These are phyloP conservation scores for Aphodius sticticus DNA, from an alignment of 2,888 invertebrate species.

Conservation along the genomic window DNA sequence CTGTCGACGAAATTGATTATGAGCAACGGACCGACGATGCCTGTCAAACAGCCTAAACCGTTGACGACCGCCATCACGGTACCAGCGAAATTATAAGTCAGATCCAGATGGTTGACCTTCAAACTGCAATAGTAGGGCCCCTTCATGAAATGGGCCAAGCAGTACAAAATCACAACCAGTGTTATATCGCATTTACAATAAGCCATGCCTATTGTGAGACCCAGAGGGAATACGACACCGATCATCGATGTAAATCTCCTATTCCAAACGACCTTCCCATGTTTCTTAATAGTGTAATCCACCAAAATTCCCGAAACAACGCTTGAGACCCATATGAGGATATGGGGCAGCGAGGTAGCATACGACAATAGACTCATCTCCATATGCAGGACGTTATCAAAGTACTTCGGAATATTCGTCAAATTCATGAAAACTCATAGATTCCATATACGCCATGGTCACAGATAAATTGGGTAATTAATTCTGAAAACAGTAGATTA, in stretches of 20 bases:
- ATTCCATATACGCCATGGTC: slow-evolving; percentile 77
- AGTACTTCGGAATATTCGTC: slow-evolving; percentile 74
- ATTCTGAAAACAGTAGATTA: no score
- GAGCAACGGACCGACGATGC: slow-evolving; percentile 68
- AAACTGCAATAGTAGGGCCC: slow-evolving; percentile 74
- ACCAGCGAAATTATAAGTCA: slow-evolving; percentile 71
- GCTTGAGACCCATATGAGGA: slow-evolving; percentile 72
- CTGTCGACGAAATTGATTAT: slow-evolving; percentile 63
- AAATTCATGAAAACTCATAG: slow-evolving; percentile 78
- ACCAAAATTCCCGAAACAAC: slow-evolving; percentile 66
- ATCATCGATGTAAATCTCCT: neutral
- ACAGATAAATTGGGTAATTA: no score
- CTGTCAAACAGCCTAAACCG: slow-evolving; percentile 68
- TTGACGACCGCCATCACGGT: slow-evolving; percentile 71
- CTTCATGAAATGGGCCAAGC: slow-evolving; percentile 71
- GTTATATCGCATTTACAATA: slow-evolving; percentile 60
- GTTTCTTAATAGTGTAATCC: slow-evolving; percentile 27
- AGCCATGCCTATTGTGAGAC: slow-evolving; percentile 21
- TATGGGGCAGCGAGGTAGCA: slow-evolving; percentile 70
- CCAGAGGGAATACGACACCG: slow-evolving; percentile 11
- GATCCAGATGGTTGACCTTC: slow-evolving; percentile 71
- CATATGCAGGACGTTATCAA: slow-evolving; percentile 72
- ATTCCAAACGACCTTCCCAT: slow-evolving; percentile 18
- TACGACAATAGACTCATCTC: slow-evolving; percentile 70
- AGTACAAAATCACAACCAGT: slow-evolving; percentile 64